A percentile compares a stretch with the other conserved stretches of the same genome.
phyloP scores from a whole-genome alignment of 2,113 vertebrate genomes.

The Mionectes macconnelli region DNA sequence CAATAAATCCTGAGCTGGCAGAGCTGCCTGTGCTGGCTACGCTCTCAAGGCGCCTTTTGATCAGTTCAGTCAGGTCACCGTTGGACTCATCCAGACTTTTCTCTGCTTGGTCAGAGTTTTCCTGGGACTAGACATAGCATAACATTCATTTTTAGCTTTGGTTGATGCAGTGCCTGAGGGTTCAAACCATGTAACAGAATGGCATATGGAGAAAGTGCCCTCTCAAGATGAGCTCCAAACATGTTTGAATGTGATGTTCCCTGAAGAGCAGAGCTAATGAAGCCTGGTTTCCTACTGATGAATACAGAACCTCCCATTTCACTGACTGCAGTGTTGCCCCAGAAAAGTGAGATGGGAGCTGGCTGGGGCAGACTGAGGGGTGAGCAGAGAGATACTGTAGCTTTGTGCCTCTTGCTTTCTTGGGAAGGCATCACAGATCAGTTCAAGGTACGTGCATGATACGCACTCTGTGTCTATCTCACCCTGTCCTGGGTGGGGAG shows the following conservation, averaged over 20 bases:
- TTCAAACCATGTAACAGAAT: neutral
- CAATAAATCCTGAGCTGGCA: constrained; percentile 91
- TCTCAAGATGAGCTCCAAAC: neutral
- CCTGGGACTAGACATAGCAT: constrained; percentile 74
- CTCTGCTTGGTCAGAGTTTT: constrained; percentile 74
- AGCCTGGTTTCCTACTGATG: neutral
- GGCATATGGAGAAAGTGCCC: neutral
- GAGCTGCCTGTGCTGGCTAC: constrained; percentile 94
- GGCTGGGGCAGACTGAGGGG: neutral
- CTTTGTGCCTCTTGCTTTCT: neutral
- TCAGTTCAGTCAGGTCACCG: constrained; percentile 85
- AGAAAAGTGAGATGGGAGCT: neutral
- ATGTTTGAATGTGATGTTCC: neutral
- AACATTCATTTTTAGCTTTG: neutral
- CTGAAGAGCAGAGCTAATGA: neutral
- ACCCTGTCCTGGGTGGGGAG: neutral
- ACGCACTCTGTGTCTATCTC: neutral
- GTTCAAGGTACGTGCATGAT: neutral
- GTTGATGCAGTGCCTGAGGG: neutral
- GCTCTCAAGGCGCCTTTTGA: constrained; percentile 89
- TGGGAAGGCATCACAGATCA: neutral
- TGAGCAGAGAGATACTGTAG: neutral
- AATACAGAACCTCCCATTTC: neutral
- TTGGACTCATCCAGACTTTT: constrained; percentile 75
- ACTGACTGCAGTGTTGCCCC: neutral